phyloP scores from a whole-genome alignment of 2,797 vertebrate genomes.

The Ctenopoma multispine region DNA sequence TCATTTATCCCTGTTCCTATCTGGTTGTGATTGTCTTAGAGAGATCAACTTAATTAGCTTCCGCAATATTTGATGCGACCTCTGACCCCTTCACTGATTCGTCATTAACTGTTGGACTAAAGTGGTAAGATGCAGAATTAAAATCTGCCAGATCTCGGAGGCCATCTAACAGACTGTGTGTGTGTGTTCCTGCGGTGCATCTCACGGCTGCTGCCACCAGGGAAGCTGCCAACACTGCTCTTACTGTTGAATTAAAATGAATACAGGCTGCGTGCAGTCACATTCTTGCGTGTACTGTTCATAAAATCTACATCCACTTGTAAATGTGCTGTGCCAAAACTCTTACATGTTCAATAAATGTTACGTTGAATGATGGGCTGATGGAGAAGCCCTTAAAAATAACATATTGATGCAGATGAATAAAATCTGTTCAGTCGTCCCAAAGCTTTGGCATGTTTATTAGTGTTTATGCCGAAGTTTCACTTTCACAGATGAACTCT shows the following conservation, averaged over 20 bases:
- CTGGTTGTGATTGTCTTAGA: slow-evolving; percentile 1
- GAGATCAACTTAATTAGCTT: slow-evolving; percentile 51
- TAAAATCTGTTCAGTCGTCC: slow-evolving; percentile 19
- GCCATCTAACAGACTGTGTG: not conserved
- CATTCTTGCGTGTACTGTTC: not conserved
- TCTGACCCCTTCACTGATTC: slow-evolving; percentile 54
- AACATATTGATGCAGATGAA: slow-evolving; percentile 34
- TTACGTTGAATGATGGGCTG: slow-evolving; percentile 4
- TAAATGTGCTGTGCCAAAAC: slow-evolving; percentile 15
- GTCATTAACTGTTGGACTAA: slow-evolving; percentile 38
- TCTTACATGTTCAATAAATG: slow-evolving; percentile 15
- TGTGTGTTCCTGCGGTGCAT: not conserved
- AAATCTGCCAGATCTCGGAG: slow-evolving; percentile 2
- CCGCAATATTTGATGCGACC: slow-evolving; percentile 44
- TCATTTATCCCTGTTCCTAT: not conserved
- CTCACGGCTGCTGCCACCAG: not conserved
- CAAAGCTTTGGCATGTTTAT: slow-evolving; percentile 2
- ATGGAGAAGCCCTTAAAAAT: slow-evolving; percentile 20
- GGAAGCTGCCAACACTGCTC: not conserved
- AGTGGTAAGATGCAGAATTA: slow-evolving; percentile 9
- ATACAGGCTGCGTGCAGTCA: not conserved
- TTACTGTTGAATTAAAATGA: not conserved
- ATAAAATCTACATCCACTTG: slow-evolving; percentile 2
- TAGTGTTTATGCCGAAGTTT: slow-evolving; percentile 1
- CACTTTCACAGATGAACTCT: slow-evolving; percentile 13